These are phyloP conservation scores for Phrynosoma blainvillii DNA, from an alignment of 2,113 vertebrate genomes.

Conservation along the genomic window DNA sequence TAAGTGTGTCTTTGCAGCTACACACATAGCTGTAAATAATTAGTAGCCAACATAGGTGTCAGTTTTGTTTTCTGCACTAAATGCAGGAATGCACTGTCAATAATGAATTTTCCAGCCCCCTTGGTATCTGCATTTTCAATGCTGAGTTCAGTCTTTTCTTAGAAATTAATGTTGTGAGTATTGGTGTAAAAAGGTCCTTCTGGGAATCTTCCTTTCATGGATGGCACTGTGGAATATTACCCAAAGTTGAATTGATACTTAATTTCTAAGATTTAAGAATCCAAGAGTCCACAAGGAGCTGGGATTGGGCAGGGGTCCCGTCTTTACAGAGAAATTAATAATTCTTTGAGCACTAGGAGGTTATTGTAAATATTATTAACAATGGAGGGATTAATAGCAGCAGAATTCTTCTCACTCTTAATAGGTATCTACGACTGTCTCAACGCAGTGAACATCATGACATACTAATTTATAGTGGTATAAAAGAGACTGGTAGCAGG, in stretches of 20 bases:
- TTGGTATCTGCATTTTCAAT: not conserved
- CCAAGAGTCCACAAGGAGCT: not conserved
- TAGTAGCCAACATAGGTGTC: not conserved
- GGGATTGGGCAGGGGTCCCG: not conserved
- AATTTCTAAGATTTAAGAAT: not conserved
- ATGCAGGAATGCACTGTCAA: not conserved
- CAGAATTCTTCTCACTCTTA: not conserved
- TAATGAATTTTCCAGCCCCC: not conserved
- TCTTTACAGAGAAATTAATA: not conserved
- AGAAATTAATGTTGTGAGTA: not conserved
- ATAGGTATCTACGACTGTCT: not conserved
- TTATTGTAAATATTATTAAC: not conserved
- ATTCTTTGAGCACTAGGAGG: not conserved
- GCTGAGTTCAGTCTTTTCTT: not conserved
- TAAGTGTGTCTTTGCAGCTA: not conserved
- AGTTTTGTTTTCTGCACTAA: not conserved
- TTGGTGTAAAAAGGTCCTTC: not conserved
- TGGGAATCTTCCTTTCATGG: not conserved
- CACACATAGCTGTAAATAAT: not conserved
- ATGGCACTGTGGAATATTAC: not conserved
- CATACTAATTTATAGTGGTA: not conserved
- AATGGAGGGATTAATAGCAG: no score
- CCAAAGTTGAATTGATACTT: not conserved
- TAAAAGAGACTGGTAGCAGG: not conserved
- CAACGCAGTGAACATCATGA: no score